phyloP scores from a whole-genome alignment of 1,140 invertebrate species.

The Halictus rubicundus region DNA sequence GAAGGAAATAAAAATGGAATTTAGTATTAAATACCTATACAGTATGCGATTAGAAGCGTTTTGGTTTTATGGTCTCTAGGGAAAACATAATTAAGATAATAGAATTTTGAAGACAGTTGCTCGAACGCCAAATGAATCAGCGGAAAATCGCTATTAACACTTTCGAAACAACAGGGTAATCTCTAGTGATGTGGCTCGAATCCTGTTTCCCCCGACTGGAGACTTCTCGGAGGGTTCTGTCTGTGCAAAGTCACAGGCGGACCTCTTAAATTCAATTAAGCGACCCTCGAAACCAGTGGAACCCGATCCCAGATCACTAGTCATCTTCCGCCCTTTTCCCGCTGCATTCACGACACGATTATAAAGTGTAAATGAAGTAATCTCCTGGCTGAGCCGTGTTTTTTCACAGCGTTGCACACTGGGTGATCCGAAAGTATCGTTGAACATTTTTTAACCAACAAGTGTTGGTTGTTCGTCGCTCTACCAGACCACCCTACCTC shows the following conservation, averaged over 20 bases:
- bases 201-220: constrained; percentile 24
- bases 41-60: neutral
- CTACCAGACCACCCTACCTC: no score
- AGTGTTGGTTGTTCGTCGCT: no score
- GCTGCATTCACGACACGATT: constrained; percentile 17
- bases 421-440: neutral
- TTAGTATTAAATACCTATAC: no score
- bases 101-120: neutral
- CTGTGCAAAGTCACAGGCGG: constrained; percentile 34
- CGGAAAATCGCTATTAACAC: neutral
- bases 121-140: neutral
- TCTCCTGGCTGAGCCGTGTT: neutral
- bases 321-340: constrained; percentile 29
- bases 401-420: neutral
- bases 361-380: constrained; percentile 45
- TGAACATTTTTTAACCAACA: neutral
- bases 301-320: constrained; percentile 43
- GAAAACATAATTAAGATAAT: neutral
- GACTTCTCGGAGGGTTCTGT: constrained; percentile 1
- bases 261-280: constrained; percentile 56
- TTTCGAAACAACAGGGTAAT: neutral
- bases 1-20: no score
- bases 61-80: no score
- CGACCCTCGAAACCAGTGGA: constrained; percentile 38
- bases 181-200: constrained; percentile 11